phyloP scores from a whole-genome alignment of 2,113 vertebrate genomes.

The Condylura cristata region DNA sequence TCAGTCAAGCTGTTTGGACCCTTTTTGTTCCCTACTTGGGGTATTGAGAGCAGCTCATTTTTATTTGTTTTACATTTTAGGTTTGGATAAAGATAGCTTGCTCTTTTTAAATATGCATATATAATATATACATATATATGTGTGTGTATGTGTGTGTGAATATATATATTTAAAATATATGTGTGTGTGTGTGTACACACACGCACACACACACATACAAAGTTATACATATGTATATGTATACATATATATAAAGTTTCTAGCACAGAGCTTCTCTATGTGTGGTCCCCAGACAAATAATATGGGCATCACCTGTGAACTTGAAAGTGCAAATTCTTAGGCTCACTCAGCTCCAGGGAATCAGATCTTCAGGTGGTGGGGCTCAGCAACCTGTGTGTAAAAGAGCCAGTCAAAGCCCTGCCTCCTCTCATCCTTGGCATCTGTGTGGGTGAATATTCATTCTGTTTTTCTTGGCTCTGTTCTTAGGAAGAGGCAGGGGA shows the following conservation, averaged over 20 bases:
- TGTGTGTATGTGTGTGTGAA: no score
- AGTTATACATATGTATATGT: no score
- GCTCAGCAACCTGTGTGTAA: neutral
- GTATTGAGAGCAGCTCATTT: neutral
- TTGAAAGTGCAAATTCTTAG: neutral
- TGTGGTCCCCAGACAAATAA: neutral
- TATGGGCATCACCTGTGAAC: neutral
- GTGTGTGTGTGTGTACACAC: no score
- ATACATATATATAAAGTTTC: no score
- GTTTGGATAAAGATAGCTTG: neutral
- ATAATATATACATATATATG: no score
- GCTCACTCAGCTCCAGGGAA: neutral
- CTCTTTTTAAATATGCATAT: neutral
- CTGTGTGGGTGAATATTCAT: neutral
- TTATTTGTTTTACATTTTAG: neutral
- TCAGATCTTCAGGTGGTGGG: neutral
- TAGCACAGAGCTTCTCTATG: neutral
- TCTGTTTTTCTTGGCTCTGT: neutral
- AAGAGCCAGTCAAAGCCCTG: neutral
- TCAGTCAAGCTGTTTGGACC: neutral
- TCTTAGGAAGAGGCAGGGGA: neutral
- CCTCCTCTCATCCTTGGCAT: no score
- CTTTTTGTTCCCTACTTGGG: neutral
- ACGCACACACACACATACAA: rapidly evolving
- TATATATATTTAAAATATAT: no score